These are phyloP conservation scores for Tethea ocularis DNA, from an alignment of 2,888 invertebrate species.

Conservation along the genomic window DNA sequence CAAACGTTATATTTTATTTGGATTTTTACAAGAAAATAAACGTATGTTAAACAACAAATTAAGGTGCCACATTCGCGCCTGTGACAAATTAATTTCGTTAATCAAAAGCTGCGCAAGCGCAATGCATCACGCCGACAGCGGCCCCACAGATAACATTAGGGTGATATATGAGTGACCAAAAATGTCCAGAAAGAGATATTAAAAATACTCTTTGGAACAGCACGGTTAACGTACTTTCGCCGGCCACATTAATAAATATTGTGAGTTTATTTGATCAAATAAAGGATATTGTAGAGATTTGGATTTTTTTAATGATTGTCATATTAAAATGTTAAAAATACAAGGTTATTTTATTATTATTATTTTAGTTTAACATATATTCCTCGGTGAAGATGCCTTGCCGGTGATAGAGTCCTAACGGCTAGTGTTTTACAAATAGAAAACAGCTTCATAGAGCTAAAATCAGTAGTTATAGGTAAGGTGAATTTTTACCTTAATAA, in stretches of 20 bases:
- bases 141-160: slow-evolving; percentile 71
- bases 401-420: too few species aligned
- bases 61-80: slow-evolving; percentile 49
- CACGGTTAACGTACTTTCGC: slow-evolving; percentile 51
- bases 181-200: slow-evolving; percentile 51
- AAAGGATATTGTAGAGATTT: background rate
- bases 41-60: slow-evolving; percentile 50
- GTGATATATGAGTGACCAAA: slow-evolving; percentile 73
- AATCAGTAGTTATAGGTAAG: too few species aligned
- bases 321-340: too few species aligned
- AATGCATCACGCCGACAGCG: slow-evolving; percentile 77
- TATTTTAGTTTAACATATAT: too few species aligned
- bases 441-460: too few species aligned
- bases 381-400: too few species aligned
- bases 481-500: too few species aligned
- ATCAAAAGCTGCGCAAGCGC: slow-evolving; percentile 70
- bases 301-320: too few species aligned
- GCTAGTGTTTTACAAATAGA: too few species aligned
- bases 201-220: slow-evolving; percentile 49
- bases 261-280: slow-evolving; percentile 13
- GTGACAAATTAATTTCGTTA: slow-evolving; percentile 81
- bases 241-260: slow-evolving; percentile 46
- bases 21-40: background rate
- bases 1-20: background rate
- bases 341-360: too few species aligned